phyloP scores from a whole-genome alignment of 2,888 invertebrate genomes.

The Pherbina coryleti region DNA sequence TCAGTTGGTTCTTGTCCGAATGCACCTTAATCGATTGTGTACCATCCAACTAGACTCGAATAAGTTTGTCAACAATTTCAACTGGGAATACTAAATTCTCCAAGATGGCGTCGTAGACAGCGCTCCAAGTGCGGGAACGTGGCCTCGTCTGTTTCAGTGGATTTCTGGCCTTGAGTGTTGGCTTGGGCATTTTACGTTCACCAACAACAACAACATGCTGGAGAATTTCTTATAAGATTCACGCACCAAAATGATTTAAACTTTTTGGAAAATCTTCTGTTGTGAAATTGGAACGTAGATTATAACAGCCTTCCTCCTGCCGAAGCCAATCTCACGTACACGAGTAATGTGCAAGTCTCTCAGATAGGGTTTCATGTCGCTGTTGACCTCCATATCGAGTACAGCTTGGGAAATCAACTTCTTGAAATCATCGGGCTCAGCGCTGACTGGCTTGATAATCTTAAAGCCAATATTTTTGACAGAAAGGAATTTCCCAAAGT shows the following conservation, averaged over 20 bases:
- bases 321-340: constrained; percentile 68
- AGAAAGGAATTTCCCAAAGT: too few relatives aligned
- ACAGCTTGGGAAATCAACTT: constrained; percentile 94
- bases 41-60: constrained; percentile 95
- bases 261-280: constrained; percentile 96
- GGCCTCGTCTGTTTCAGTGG: constrained; percentile 84
- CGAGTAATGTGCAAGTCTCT: constrained; percentile 83
- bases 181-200: constrained; percentile 97
- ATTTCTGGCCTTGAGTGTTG: constrained; percentile 92
- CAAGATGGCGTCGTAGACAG: constrained; percentile 97
- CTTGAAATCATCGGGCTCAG: constrained; percentile 93
- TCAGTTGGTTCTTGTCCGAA: constrained; percentile 97
- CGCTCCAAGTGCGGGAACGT: constrained; percentile 89
- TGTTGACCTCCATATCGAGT: constrained; percentile 96
- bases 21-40: constrained; percentile 97
- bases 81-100: constrained; percentile 99
- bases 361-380: constrained; percentile 95
- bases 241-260: constrained; percentile 95
- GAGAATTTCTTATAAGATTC: constrained; percentile 99
- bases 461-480: constrained; percentile 82
- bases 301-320: constrained; percentile 79
- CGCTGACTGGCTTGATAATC: constrained; percentile 89
- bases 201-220: constrained; percentile 98
- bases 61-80: constrained; percentile 98
- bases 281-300: constrained; percentile 71